phyloP scores from a whole-genome alignment of 1,140 invertebrate species.

The Brachionus rotundiformis region DNA sequence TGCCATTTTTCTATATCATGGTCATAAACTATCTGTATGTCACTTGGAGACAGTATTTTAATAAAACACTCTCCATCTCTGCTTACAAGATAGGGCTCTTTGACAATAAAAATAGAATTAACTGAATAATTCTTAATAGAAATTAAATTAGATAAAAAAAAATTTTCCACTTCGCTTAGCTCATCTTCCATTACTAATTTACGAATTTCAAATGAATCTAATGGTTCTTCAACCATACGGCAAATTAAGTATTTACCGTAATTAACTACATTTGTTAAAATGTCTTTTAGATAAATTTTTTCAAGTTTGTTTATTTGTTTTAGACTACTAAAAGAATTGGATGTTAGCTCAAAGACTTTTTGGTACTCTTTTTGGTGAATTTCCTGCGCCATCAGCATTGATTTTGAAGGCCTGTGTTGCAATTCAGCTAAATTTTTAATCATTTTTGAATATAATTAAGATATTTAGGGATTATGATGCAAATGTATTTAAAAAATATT shows the following conservation, averaged over 20 bases:
- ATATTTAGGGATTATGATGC: too few relatives aligned
- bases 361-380: neutral
- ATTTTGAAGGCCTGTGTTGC: neutral
- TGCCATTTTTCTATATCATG: neutral
- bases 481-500: neutral
- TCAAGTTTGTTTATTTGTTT: neutral
- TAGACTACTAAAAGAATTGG: neutral
- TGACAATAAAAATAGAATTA: slow-evolving; percentile 12
- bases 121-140: neutral
- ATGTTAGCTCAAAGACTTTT: neutral
- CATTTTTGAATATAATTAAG: too few relatives aligned
- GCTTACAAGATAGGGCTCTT: slow-evolving; percentile 6
- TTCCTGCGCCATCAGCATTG: neutral
- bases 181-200: slow-evolving; percentile 25
- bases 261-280: neutral
- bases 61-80: neutral
- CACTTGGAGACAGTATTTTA: neutral
- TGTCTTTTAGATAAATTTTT: neutral
- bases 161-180: neutral
- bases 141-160: neutral
- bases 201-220: neutral
- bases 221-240: neutral
- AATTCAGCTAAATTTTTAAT: neutral
- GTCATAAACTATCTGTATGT: neutral
- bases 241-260: slow-evolving; percentile 13